A percentile compares a stretch with the other conserved stretches of the same genome.
Evolutionary conservation across 1,140 invertebrate genomes (phyloP).

Genomic region (Periplaneta americana): DNA sequence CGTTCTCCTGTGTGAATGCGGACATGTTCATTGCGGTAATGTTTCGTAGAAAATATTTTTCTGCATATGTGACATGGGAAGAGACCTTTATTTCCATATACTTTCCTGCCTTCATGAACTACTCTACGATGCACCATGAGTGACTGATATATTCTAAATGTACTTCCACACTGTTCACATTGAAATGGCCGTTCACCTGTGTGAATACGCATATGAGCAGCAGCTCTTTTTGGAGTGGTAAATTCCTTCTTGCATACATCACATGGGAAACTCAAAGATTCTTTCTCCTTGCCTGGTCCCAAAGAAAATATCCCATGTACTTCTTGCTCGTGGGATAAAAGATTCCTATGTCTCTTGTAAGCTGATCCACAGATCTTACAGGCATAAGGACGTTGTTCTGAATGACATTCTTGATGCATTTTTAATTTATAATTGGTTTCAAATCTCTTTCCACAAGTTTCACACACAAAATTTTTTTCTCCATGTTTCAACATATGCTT

Average conservation of each 20-base stretch:
- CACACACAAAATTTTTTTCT: not conserved
- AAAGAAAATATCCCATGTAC: not conserved
- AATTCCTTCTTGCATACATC: conserved; percentile 2
- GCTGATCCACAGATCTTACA: conserved; percentile 4
- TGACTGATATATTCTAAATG: conserved; percentile 58
- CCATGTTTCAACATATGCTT: not conserved
- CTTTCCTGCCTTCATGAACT: conserved; percentile 55
- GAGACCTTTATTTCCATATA: conserved; percentile 23
- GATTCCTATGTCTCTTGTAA: conserved; percentile 6
- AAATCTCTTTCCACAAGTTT: conserved; percentile 4
- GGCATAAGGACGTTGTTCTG: not conserved
- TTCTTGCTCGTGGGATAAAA: not conserved
- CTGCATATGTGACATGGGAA: conserved; percentile 49
- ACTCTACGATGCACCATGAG: conserved; percentile 53
- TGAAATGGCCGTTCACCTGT: conserved; percentile 55
- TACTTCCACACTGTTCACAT: conserved; percentile 67
- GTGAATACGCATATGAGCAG: conserved; percentile 34
- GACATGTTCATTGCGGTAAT: conserved; percentile 45
- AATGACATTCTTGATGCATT: conserved; percentile 41
- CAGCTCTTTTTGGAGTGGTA: not conserved
- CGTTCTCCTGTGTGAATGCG: conserved; percentile 55
- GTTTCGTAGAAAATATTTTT: conserved; percentile 43
- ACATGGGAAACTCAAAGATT: not conserved
- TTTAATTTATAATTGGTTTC: conserved; percentile 3
- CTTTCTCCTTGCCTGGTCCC: not conserved